Conservation (phyloP, 2,797 vertebrate species). For the Eulemur rubriventer region DNA sequence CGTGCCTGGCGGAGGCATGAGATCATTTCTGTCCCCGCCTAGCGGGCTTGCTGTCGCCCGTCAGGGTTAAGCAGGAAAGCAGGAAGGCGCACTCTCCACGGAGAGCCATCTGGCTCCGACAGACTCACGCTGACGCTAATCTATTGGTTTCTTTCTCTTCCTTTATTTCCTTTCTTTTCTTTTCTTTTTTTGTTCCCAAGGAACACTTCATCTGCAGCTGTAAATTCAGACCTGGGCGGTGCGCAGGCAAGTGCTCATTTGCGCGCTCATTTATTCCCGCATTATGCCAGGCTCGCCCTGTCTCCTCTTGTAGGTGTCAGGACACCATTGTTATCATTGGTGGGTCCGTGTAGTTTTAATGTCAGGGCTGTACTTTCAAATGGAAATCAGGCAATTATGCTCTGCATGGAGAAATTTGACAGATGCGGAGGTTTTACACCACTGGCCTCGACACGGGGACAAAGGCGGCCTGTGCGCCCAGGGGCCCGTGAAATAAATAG, state of each 20-base stretch:
- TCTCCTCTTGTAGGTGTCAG: constrained; percentile 83
- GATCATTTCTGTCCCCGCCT: constrained; percentile 80
- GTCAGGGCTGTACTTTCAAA: constrained; percentile 87
- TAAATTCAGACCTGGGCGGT: constrained; percentile 81
- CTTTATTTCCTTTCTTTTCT: not conserved
- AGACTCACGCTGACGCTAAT: constrained; percentile 84
- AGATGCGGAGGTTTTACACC: constrained; percentile 85
- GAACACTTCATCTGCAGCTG: constrained; percentile 85
- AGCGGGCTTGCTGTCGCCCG: constrained; percentile 74
- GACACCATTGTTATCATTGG: constrained; percentile 83
- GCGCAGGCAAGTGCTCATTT: constrained; percentile 75
- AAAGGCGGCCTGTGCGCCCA: constrained; percentile 82
- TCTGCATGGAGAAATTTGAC: constrained; percentile 84
- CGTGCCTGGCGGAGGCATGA: constrained; percentile 74
- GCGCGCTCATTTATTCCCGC: constrained; percentile 78
- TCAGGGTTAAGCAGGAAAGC: constrained; percentile 80
- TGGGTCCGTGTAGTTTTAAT: constrained; percentile 81
- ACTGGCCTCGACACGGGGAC: constrained; percentile 82
- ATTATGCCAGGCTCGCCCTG: constrained; percentile 24
- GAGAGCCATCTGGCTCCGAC: constrained; percentile 86
- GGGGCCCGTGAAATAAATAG: constrained; percentile 82
- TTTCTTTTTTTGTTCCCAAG: constrained; percentile 73
- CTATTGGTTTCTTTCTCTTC: constrained; percentile 81
- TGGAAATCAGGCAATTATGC: constrained; percentile 89
- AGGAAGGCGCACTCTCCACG: constrained; percentile 75